phyloP scores from a whole-genome alignment of 2,888 invertebrate species.

The Pollenia angustigena region DNA sequence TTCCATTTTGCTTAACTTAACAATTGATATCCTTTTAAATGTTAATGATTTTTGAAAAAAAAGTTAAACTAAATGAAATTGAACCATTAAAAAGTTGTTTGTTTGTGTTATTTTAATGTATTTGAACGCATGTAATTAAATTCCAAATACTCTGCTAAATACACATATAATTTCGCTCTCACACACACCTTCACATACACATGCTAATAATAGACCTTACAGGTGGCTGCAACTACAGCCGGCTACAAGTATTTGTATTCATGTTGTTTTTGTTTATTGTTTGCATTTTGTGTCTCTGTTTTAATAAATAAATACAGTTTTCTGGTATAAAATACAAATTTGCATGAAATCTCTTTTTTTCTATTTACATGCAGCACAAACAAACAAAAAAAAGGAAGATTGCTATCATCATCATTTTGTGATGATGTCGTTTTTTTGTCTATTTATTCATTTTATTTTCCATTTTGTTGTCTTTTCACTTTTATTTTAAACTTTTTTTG shows the following conservation, averaged over 20 bases:
- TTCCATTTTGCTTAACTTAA: too few species aligned
- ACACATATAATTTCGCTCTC: neutral
- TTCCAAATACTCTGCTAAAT: neutral
- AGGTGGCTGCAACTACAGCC: neutral
- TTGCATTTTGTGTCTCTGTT: slow-evolving; percentile 44
- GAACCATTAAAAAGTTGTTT: neutral
- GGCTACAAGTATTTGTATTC: slow-evolving; percentile 15
- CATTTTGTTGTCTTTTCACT: slow-evolving; percentile 1
- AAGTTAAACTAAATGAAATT: neutral
- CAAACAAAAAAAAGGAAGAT: neutral
- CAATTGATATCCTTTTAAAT: neutral
- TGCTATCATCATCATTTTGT: neutral
- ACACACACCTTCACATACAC: neutral
- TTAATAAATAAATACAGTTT: slow-evolving; percentile 61
- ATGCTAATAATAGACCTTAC: neutral
- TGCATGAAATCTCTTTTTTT: slow-evolving; percentile 32
- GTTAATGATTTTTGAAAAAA: neutral
- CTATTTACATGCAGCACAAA: neutral
- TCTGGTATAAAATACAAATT: slow-evolving; percentile 49
- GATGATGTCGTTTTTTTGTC: slow-evolving; percentile 25
- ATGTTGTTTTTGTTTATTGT: slow-evolving; percentile 13
- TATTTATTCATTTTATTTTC: neutral
- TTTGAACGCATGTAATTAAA: slow-evolving; percentile 1
- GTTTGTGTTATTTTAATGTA: slow-evolving; percentile 8
- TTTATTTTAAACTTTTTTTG: slow-evolving; percentile 21